Base-by-base conservation (phyloP, 2,888 invertebrate genomes). In the Petrolisthes cinctipes region DNA sequence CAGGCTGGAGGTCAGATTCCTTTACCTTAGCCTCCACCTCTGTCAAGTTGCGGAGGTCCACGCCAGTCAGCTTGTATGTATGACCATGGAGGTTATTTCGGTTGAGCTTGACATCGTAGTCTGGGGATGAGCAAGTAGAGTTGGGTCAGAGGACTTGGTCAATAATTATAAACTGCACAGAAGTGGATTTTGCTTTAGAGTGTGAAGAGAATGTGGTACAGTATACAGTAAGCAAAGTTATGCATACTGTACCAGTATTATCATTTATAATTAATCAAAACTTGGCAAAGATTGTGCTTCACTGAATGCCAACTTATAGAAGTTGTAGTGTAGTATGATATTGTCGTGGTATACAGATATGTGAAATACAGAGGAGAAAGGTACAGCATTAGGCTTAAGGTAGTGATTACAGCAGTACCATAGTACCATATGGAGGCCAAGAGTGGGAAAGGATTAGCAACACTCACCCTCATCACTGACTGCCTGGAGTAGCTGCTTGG, bases 61-160 rank as follows among this genome's bases (percentile, higher is more conserved):
- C 96, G 79, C 97, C 97, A 92, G 97, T 94, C 92, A 99, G 94
- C 93, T 99, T 98, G 94, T 99, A 99, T 92, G 96, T 96, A 90
- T 96, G 96, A 54, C 97, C 96, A 93, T 99, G 98, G 92, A 99
- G 94, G 92, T 98, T 98, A 80, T 96, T 96, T 89, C 95, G 95
- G 92, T 96, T 96, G 91, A 97, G 95, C 92, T 95, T 95, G 91
- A 98, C 96, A 93, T 98, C 98, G 53, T 96, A 97, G 93, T 97
- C 97, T 90, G 85, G 7, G 61, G 73, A 75, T 11, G 2, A 57
- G 51, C 11, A 81, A 20, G 3, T 20, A 81, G 17, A 23, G 11
- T 61, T 82, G 23, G 2, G 37, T 37, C 2, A 37, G 37, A 37
- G 37, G 37, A 37, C 37, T 37, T 37, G 37, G 37, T 37, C 37